Evolutionary conservation across 2,797 vertebrate species (phyloP), one percentile per base, ranked within the genome.

Genomic region (Sebastes flavidus): DNA sequence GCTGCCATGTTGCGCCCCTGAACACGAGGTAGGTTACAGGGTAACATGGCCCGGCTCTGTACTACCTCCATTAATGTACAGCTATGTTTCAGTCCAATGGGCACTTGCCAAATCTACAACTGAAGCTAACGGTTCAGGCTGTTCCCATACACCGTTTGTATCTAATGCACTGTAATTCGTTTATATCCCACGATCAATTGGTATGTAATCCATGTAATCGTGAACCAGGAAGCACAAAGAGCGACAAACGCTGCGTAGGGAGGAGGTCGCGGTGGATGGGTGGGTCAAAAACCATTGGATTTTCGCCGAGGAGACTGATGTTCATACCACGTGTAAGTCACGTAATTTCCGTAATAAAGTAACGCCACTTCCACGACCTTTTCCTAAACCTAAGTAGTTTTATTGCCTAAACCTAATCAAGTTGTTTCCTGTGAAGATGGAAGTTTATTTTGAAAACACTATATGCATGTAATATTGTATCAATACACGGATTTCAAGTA

Each of bases 1-100:
- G 80, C 77, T 81, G 55, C 65, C 29, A 67, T 86, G 77, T 76
- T 72, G 80, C 78, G 73, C 27, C 67, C 11, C n/a, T 68, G 32
- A 81, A 75, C 73, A 72, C 0, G 4, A 8, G 36, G 29, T 24
- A 62, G 65, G 80, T 74, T 67, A 61, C 59, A 74, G 68, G 24
- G 59, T 34, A 62, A 81, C 27, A 54, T 13, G 34, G 46, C 65
- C 42, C 18, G 9, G 30, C 59, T 59, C 36, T 66, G 29, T 32
- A 24, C 46, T 3, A 58, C 62, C 49, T 67, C 6, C 18, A 52
- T 20, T 30, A 11, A 38, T 0, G 0, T 38, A 12, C 4, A 9
- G 14, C n/a, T 20, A 46, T 55, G 72, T 34, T 25, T 29, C 25
- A 81, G 56, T 60, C 65, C 58, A 36, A 2, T 24, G 65, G 24